A percentile compares a stretch with the other conserved stretches of the same genome.
These are phyloP conservation scores for Premnoplex brunnescens DNA, from an alignment of 2,797 vertebrate genomes.

Conservation along the genomic window DNA sequence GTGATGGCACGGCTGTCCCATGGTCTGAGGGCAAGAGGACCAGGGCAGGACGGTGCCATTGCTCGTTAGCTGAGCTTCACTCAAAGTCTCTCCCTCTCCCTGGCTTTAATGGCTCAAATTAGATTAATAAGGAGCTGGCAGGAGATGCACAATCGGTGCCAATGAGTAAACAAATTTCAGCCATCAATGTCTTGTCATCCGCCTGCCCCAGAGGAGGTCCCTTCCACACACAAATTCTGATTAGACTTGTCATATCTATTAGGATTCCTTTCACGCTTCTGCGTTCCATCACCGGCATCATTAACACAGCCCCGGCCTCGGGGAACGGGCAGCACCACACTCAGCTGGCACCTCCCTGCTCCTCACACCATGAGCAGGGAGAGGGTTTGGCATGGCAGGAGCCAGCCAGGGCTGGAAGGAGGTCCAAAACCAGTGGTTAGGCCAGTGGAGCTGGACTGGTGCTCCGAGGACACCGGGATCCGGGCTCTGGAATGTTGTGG, in stretches of 20 bases:
- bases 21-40: not conserved
- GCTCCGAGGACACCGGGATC: not conserved
- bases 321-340: constrained; percentile 67
- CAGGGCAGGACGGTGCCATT: constrained; percentile 54
- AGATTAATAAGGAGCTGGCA: constrained; percentile 80
- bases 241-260: constrained; percentile 98
- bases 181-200: constrained; percentile 86
- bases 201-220: constrained; percentile 84
- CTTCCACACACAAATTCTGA: constrained; percentile 86
- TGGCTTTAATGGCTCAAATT: constrained; percentile 76
- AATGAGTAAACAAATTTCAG: constrained; percentile 83
- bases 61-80: constrained; percentile 60
- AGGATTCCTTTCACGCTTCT: constrained; percentile 94
- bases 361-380: not conserved
- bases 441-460: rapidly evolving
- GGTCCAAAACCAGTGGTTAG: not conserved
- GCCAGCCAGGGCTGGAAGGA: not conserved
- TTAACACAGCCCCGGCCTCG: constrained; percentile 76
- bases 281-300: constrained; percentile 87
- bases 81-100: constrained; percentile 34
- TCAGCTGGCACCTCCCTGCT: constrained; percentile 33
- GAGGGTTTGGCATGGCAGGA: not conserved
- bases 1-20: not conserved
- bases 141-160: constrained; percentile 70
- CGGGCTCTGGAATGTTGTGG: rapidly evolving